Percentiles rank a stretch among this genome's conserved stretches.
These are phyloP conservation scores for Aspiorhynchus laticeps DNA, from an alignment of 2,113 vertebrate genomes.

Conservation along the genomic window DNA sequence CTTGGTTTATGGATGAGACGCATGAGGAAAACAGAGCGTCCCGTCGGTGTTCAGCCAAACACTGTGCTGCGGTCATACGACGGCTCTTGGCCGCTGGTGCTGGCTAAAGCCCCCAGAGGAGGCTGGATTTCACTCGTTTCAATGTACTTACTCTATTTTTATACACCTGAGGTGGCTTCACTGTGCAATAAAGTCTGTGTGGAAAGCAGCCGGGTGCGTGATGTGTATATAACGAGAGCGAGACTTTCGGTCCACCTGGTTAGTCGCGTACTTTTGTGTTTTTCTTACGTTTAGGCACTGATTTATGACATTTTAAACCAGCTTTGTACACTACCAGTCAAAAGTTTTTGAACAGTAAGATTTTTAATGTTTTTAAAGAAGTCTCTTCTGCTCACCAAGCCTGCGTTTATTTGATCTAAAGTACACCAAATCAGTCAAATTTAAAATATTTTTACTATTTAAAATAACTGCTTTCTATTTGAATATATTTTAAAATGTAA, in stretches of 20 bases:
- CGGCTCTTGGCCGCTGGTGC: conserved; percentile 64
- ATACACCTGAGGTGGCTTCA: conserved; percentile 85
- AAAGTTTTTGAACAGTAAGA: no score
- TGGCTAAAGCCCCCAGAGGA: conserved; percentile 62
- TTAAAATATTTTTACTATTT: no score
- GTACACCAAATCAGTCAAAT: no score
- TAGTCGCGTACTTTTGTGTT: conserved; percentile 59
- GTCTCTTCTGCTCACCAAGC: no score
- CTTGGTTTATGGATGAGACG: not conserved
- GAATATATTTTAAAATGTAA: no score
- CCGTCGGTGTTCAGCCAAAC: conserved; percentile 48
- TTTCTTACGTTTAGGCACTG: conserved; percentile 47
- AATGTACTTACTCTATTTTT: conserved; percentile 87
- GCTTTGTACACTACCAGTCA: not conserved
- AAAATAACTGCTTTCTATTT: no score
- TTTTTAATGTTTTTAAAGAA: no score
- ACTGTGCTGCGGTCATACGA: conserved; percentile 61
- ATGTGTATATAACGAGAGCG: conserved; percentile 76
- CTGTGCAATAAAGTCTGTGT: conserved; percentile 94
- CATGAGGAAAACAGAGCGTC: conserved; percentile 14
- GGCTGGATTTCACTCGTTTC: conserved; percentile 79
- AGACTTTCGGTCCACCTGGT: conserved; percentile 77
- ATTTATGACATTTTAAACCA: conserved; percentile 56
- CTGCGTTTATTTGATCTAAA: no score
- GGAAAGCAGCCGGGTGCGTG: conserved; percentile 77